Evolutionary conservation across 2,113 vertebrate genomes (phyloP).

Genomic region (Stegastes partitus): DNA sequence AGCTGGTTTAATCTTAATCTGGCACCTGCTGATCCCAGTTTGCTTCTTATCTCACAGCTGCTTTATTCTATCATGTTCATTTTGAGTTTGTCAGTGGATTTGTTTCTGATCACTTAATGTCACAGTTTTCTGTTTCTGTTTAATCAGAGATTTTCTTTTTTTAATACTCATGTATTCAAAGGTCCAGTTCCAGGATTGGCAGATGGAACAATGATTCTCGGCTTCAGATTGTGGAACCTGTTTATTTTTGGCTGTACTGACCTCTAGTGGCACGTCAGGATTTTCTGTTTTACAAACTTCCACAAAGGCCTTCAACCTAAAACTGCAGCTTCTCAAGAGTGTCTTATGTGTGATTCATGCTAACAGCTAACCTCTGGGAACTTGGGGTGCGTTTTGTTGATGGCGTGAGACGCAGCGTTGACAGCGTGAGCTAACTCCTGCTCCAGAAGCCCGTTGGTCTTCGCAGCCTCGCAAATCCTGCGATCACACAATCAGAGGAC

Average conservation of each 20-base stretch:
- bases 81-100: no score
- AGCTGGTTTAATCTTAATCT: background rate
- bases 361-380: conserved; percentile 92
- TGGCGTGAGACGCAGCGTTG: conserved; percentile 97
- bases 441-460: conserved; percentile 93
- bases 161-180: no score
- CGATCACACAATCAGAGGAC: conserved; percentile 14
- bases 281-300: background rate
- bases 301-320: background rate
- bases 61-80: no score
- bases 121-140: no score
- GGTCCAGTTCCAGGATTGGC: no score
- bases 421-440: conserved; percentile 98
- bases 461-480: conserved; percentile 98
- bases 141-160: no score
- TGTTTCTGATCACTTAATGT: no score
- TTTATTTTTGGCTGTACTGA: conserved; percentile 3
- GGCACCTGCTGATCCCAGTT: background rate
- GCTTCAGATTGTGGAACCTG: background rate
- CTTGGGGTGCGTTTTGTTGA: conserved; percentile 96
- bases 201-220: background rate
- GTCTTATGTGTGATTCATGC: background rate
- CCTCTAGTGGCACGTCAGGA: background rate
- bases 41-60: no score
- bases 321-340: background rate